These are phyloP conservation scores for Cyclina sinensis DNA, from an alignment of 1,140 invertebrate genomes.

Conservation along the genomic window DNA sequence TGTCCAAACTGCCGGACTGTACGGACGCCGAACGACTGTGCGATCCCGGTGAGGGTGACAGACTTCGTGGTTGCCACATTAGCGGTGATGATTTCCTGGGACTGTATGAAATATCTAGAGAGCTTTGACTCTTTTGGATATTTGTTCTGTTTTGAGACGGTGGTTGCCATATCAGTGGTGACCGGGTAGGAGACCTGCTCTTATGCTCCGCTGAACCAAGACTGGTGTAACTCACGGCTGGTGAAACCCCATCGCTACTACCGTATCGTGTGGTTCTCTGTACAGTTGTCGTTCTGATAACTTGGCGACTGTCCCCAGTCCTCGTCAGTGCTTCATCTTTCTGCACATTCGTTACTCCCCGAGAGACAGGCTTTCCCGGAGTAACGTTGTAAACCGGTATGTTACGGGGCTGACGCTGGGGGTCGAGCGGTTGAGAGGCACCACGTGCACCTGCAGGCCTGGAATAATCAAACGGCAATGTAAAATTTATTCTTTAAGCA, in stretches of 20 bases:
- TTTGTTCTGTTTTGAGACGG: slow-evolving; percentile 33
- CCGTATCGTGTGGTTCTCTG: slow-evolving; percentile 34
- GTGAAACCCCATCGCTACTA: slow-evolving; percentile 10
- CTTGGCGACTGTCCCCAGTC: neutral
- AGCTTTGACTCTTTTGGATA: slow-evolving; percentile 40
- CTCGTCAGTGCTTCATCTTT: neutral
- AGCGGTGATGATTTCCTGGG: slow-evolving; percentile 13
- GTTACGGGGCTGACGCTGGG: slow-evolving; percentile 32
- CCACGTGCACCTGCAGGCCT: slow-evolving; percentile 15
- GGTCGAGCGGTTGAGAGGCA: slow-evolving; percentile 36
- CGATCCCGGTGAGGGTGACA: slow-evolving; percentile 28
- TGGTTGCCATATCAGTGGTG: slow-evolving; percentile 39
- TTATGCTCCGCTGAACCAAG: slow-evolving; percentile 6
- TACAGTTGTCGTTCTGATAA: slow-evolving; percentile 30
- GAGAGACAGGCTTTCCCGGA: too few relatives aligned
- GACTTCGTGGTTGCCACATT: slow-evolving; percentile 6
- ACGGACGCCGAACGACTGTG: neutral
- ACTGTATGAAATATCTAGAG: slow-evolving; percentile 38
- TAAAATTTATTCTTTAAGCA: too few relatives aligned
- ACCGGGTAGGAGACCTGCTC: slow-evolving; percentile 42
- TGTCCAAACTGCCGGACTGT: neutral
- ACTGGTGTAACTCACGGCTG: slow-evolving; percentile 1
- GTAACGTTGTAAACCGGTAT: slow-evolving; percentile 13
- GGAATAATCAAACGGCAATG: too few relatives aligned
- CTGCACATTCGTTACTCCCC: slow-evolving; percentile 18